phyloP scores from a whole-genome alignment of 2,113 vertebrate genomes.

The Gallinago undulata region DNA sequence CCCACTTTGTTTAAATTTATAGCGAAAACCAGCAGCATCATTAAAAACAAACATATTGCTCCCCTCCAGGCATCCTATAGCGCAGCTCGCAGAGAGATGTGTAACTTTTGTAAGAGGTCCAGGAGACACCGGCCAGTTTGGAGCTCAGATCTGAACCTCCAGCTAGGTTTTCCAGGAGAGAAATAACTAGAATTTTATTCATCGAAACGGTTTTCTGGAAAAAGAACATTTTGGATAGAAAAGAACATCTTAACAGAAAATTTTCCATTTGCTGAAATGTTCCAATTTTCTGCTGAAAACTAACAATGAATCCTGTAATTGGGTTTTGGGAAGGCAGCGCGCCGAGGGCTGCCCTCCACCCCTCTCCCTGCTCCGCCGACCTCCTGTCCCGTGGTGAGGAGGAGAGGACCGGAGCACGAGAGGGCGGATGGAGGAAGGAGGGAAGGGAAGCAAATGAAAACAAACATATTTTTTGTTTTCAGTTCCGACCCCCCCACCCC shows the following conservation, averaged over 20 bases:
- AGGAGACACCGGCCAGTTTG: background rate
- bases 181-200: slow-evolving; percentile 45
- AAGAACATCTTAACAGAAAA: slow-evolving; percentile 13
- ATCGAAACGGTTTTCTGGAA: background rate
- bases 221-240: slow-evolving; percentile 13
- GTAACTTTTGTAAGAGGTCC: slow-evolving; percentile 33
- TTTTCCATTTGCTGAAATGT: slow-evolving; percentile 64
- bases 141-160: slow-evolving; percentile 2
- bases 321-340: background rate
- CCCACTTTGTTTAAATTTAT: slow-evolving; percentile 65
- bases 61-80: slow-evolving; percentile 44
- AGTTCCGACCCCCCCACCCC: background rate
- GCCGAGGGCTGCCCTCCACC: background rate
- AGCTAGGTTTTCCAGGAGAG: slow-evolving; percentile 43
- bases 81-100: slow-evolving; percentile 1
- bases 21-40: slow-evolving; percentile 55
- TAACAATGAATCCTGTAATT: slow-evolving; percentile 45
- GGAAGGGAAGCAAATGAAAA: slow-evolving; percentile 25
- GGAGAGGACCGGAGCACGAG: background rate
- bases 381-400: background rate
- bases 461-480: slow-evolving; percentile 28
- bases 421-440: background rate
- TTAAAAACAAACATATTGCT: slow-evolving; percentile 65
- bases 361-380: background rate
- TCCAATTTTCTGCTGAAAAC: slow-evolving; percentile 65